phyloP scores from a whole-genome alignment of 37 sponge, comb jelly and placozoan species.

The Chondrilla cf. caribensis region DNA sequence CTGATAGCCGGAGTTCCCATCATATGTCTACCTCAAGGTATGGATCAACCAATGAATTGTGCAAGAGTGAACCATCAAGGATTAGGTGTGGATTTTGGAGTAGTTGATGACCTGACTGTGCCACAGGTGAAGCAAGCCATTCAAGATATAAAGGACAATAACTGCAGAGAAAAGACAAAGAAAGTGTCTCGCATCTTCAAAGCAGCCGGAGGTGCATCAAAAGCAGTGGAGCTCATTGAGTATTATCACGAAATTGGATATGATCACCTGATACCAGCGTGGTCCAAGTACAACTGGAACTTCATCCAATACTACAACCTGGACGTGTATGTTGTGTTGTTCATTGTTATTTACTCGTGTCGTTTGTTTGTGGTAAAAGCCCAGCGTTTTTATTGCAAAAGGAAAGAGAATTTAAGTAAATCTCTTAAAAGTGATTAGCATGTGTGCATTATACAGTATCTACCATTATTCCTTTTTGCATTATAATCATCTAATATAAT shows the following conservation, averaged over 20 bases:
- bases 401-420: too few species aligned
- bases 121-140: not conserved
- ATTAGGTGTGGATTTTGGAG: slow-evolving; percentile 6
- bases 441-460: too few species aligned
- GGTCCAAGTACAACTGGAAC: slow-evolving; percentile 18
- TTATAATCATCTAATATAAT: too few species aligned
- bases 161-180: not conserved
- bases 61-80: not conserved
- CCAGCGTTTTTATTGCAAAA: too few species aligned
- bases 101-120: not conserved
- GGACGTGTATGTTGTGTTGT: slow-evolving; percentile 15
- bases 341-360: too few species aligned
- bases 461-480: too few species aligned
- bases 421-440: too few species aligned
- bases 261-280: not conserved
- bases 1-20: slow-evolving; percentile 26
- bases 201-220: not conserved
- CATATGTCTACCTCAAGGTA: not conserved
- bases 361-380: too few species aligned
- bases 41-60: slow-evolving; percentile 29
- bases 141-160: not conserved
- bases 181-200: not conserved
- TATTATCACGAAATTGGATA: slow-evolving; percentile 12
- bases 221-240: slow-evolving; percentile 14
- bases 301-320: slow-evolving; percentile 22